These are phyloP conservation scores for Phaedon cochleariae DNA, from an alignment of 2,888 invertebrate genomes.

Conservation along the genomic window DNA sequence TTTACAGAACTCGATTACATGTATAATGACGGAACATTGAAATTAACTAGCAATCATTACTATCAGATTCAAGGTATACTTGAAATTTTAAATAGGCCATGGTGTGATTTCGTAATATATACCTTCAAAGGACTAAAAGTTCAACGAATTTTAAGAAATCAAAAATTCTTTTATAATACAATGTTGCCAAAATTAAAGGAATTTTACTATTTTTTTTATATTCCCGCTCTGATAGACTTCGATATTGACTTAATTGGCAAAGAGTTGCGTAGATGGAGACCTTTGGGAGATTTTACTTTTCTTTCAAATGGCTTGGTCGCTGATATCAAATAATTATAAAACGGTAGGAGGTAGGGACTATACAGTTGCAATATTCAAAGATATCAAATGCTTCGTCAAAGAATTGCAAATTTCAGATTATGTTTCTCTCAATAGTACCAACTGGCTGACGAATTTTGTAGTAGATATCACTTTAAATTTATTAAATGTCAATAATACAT, in stretches of 20 bases:
- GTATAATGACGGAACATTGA: background rate
- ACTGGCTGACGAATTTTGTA: constrained; percentile 17
- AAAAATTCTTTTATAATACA: background rate
- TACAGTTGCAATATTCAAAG: background rate
- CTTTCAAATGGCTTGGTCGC: background rate
- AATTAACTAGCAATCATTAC: background rate
- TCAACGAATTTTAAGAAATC: background rate
- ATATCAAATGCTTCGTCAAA: constrained; percentile 4
- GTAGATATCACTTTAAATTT: constrained; percentile 11
- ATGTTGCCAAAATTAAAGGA: background rate
- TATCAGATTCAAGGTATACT: constrained; percentile 3
- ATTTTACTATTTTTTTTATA: background rate
- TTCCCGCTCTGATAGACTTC: background rate
- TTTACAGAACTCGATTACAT: background rate
- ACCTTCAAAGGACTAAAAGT: background rate
- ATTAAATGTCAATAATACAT: background rate
- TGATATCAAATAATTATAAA: background rate
- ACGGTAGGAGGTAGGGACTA: background rate
- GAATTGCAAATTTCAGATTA: constrained; percentile 12
- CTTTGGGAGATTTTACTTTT: background rate
- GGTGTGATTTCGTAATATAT: constrained; percentile 4
- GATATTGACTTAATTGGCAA: background rate
- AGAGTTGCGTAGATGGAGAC: background rate
- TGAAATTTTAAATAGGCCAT: background rate
- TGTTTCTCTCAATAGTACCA: background rate